Percentiles rank a stretch among this genome's conserved stretches.
These are phyloP conservation scores for Orussus abietinus DNA, from an alignment of 1,140 invertebrate genomes.

Conservation along the genomic window DNA sequence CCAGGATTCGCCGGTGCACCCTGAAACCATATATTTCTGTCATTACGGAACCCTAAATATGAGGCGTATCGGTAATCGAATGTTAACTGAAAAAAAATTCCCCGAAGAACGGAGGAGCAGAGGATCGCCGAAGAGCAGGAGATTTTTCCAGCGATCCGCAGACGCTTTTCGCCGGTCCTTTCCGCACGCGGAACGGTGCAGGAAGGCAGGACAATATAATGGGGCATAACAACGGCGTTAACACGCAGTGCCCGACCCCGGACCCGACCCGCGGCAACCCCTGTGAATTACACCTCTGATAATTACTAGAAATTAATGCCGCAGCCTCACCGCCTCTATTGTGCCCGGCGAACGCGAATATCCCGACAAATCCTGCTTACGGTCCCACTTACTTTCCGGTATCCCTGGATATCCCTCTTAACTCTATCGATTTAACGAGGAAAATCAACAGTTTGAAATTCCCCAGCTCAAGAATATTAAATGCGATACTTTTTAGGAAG, in stretches of 20 bases:
- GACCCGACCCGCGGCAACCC: slow-evolving; percentile 46
- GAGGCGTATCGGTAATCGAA: no score
- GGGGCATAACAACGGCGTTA: slow-evolving; percentile 54
- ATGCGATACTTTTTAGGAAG: no score
- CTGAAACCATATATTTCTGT: no score
- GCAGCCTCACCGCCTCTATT: slow-evolving; percentile 30
- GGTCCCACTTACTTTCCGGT: no score
- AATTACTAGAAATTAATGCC: slow-evolving; percentile 53
- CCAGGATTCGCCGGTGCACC: no score
- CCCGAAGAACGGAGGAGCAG: slow-evolving; percentile 19
- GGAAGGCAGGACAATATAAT: slow-evolving; percentile 45
- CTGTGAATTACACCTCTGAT: slow-evolving; percentile 50
- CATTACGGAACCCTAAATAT: no score
- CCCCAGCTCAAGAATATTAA: no score
- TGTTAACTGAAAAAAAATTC: no score
- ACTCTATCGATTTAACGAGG: no score
- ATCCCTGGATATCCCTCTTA: no score
- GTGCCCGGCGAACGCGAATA: slow-evolving; percentile 6
- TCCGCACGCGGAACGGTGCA: slow-evolving; percentile 8
- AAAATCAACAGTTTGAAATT: no score
- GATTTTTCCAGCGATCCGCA: slow-evolving; percentile 15
- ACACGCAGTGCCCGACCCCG: slow-evolving; percentile 46
- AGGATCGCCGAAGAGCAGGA: slow-evolving; percentile 18
- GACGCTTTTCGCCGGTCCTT: slow-evolving; percentile 13
- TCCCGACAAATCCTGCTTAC: no score